Percentiles rank a stretch among this genome's conserved stretches.
Evolutionary conservation across 2,888 invertebrate species (phyloP).

Genomic region (Crepidodera aurea): DNA sequence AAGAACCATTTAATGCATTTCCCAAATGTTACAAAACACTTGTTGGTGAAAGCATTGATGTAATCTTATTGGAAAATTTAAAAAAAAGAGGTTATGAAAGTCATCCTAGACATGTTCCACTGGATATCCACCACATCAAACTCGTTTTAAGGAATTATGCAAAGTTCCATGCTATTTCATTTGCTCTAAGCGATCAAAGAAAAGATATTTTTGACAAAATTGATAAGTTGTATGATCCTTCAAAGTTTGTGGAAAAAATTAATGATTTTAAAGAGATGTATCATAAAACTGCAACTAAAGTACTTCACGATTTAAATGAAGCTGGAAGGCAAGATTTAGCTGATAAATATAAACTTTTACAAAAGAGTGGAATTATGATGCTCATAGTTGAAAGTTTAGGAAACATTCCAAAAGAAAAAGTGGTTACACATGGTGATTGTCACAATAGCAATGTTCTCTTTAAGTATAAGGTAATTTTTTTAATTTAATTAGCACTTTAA

Average conservation of each 20-base stretch:
- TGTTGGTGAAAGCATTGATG: conserved; percentile 28
- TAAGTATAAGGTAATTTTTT: conserved; percentile 27
- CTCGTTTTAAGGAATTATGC: conserved; percentile 35
- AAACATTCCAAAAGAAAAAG: conserved; percentile 11
- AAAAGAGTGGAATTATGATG: not conserved
- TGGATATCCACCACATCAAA: conserved; percentile 38
- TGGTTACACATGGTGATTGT: conserved; percentile 36
- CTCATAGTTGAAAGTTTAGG: conserved; percentile 14
- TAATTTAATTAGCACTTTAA: not conserved
- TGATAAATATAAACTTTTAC: conserved; percentile 9
- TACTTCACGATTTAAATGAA: conserved; percentile 5
- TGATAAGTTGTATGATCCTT: not conserved
- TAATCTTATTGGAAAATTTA: conserved; percentile 38
- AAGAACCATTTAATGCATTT: conserved; percentile 27
- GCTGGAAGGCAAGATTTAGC: conserved; percentile 9
- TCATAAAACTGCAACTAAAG: conserved; percentile 1
- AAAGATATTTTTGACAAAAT: conserved; percentile 24
- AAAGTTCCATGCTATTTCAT: conserved; percentile 41
- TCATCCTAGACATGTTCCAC: conserved; percentile 29
- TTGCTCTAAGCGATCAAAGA: conserved; percentile 37
- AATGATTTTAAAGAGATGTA: conserved; percentile 1
- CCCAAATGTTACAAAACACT: conserved; percentile 39
- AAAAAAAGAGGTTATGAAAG: conserved; percentile 36
- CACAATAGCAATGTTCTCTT: conserved; percentile 38
- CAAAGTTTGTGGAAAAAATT: no score